phyloP scores from a whole-genome alignment of 92 coral and sea anemone species.

The Porites lobata region DNA sequence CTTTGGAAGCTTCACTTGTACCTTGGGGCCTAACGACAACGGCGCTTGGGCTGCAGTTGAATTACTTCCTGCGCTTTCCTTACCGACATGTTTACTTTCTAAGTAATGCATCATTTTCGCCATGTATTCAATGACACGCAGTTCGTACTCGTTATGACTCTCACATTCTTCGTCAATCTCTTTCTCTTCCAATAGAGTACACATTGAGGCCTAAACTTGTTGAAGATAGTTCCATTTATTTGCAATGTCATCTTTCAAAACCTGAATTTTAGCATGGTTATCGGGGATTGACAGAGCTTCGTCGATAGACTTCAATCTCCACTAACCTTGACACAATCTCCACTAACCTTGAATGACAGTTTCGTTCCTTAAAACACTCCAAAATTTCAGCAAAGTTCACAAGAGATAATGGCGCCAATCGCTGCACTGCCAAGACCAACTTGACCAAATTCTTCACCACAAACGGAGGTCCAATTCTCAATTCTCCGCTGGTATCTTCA shows the following conservation, averaged over 20 bases:
- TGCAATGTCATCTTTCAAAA: constrained; percentile 9
- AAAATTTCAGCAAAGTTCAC: not conserved
- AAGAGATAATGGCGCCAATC: not conserved
- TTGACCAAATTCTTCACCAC: not conserved
- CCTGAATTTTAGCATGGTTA: constrained; percentile 4
- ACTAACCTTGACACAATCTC: not conserved
- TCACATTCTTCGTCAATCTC: constrained; percentile 40
- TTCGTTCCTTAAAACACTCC: not conserved
- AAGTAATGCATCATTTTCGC: no score
- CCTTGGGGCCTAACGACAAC: not conserved
- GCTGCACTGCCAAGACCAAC: not conserved
- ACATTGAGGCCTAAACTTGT: constrained; percentile 19
- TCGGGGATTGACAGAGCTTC: constrained; percentile 6
- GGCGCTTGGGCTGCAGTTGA: not conserved
- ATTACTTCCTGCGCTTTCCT: no score
- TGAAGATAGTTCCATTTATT: constrained; percentile 38
- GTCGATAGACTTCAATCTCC: constrained; percentile 23
- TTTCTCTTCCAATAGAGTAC: constrained; percentile 5
- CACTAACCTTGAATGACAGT: not conserved
- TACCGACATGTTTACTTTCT: no score
- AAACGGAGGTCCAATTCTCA: constrained; percentile 6
- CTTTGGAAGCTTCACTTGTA: constrained; percentile 13
- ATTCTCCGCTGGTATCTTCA: not conserved
- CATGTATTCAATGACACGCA: constrained; percentile 32
- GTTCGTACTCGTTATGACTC: constrained; percentile 31